Evolutionary conservation across 2,888 invertebrate species (phyloP).

Genomic region (Tenthredo distinguenda): DNA sequence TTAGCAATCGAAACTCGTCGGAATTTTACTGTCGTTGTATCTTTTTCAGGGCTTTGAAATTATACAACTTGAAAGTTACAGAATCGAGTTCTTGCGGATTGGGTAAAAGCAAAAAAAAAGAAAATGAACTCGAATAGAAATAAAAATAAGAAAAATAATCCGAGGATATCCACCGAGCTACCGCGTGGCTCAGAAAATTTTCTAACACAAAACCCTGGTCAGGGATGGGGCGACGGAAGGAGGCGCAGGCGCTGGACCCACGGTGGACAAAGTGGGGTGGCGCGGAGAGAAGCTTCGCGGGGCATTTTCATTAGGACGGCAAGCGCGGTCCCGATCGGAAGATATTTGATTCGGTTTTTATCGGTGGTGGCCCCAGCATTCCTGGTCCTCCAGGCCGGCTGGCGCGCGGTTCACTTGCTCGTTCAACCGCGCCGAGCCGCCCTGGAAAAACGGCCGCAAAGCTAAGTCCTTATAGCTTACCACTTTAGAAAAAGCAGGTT

Average conservation of each 20-base stretch:
- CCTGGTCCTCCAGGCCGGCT: conserved; percentile 62
- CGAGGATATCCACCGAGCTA: not conserved
- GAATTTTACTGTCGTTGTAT: conserved; percentile 37
- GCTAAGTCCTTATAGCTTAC: conserved; percentile 41
- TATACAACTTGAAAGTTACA: conserved; percentile 41
- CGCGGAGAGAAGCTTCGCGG: conserved; percentile 64
- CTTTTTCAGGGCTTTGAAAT: conserved; percentile 40
- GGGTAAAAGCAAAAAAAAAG: not conserved
- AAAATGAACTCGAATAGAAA: not conserved
- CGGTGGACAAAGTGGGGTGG: conserved; percentile 11
- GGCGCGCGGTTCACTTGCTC: conserved; percentile 59
- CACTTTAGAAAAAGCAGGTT: conserved; percentile 47
- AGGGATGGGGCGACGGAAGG: not conserved
- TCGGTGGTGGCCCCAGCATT: conserved; percentile 66
- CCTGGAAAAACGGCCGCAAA: conserved; percentile 67
- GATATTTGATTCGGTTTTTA: conserved; percentile 71
- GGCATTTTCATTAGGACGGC: conserved; percentile 71
- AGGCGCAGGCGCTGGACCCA: conserved; percentile 15
- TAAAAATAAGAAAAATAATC: not conserved
- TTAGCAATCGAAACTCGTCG: conserved; percentile 15
- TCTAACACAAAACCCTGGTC: conserved; percentile 39
- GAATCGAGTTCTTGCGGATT: conserved; percentile 19
- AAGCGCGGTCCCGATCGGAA: conserved; percentile 55
- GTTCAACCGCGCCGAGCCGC: conserved; percentile 51
- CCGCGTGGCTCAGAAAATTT: conserved; percentile 1